Evolutionary conservation across 2,797 vertebrate species (phyloP), one percentile per base, ranked within the genome.

Genomic region (Steatocranus sp.): DNA sequence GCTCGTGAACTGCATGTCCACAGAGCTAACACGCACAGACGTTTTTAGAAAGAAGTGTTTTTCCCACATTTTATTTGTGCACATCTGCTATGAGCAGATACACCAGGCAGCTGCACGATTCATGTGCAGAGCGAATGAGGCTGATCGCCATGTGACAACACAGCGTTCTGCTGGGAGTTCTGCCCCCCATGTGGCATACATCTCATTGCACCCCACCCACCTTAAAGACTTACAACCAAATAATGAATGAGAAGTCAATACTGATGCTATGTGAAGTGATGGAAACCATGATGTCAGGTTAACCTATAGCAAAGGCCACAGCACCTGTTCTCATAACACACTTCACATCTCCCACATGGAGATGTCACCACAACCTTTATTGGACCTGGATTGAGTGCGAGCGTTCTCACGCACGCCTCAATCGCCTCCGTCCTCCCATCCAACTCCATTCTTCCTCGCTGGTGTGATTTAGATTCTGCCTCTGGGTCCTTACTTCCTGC

Each of bases 321-420:
- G 51, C 41, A 8, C 27, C 46, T 38, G 73, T 49, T 82, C 81
- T 63, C 51, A 74, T 84, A 80, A 63, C 50, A 80, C 78, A 86
- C 80, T 68, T 77, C 76, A 76, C 76, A 74, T 73, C 70, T 78
- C n/a, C 51, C 15, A 58, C 23, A 9, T 20, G 73, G 61, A 87
- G 82, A 82, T 85, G 87, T 86, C 84, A 81, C 12, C 38, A 5
- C 88, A 82, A 91, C 88, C 85, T 91, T 91, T 89, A 86, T 56
- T 11, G 43, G 23, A 46, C 32, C 41, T 50, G 50, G 53, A 82
- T 17, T 12, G 76, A 66, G 81, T 38, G 10, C 36, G 7, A 46
- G 41, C 8, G 8, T 25, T 27, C 41, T 54, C 12, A 11, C 79
- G 18, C 81, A 56, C 50, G 50, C 56, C 56, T 34, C 17, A 2